Evolutionary conservation across 2,113 vertebrate species (phyloP).

Genomic region (Alexandromys fortis): DNA sequence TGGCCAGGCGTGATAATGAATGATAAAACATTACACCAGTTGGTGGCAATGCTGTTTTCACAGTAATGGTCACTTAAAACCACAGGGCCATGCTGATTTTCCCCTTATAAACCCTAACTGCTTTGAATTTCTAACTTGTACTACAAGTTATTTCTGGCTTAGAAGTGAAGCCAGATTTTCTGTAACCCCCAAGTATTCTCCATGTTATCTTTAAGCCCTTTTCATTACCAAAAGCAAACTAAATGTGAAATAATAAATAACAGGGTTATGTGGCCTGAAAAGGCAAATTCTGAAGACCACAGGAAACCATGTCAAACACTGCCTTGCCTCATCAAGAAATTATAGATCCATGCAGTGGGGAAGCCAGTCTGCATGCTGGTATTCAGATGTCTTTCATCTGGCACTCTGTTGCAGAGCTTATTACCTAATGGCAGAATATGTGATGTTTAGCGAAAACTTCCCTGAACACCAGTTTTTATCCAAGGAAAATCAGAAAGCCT

Average conservation of each 20-base stretch:
- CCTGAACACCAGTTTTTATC: conserved; percentile 73
- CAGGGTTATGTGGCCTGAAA: conserved; percentile 59
- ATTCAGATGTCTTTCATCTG: conserved; percentile 72
- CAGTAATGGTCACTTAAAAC: conserved; percentile 60
- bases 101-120: conserved; percentile 24
- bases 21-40: conserved; percentile 53
- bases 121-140: conserved; percentile 61
- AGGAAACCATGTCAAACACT: conserved; percentile 69
- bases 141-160: conserved; percentile 73
- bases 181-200: conserved; percentile 58
- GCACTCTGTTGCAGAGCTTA: conserved; percentile 67
- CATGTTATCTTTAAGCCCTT: conserved; percentile 75
- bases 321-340: conserved; percentile 70
- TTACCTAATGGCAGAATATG: conserved; percentile 80
- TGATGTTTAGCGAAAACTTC: conserved; percentile 79
- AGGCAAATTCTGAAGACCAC: conserved; percentile 58
- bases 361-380: conserved; percentile 37
- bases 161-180: conserved; percentile 65
- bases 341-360: conserved; percentile 54
- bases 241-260: conserved; percentile 74
- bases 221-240: conserved; percentile 61
- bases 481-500: conserved; percentile 74
- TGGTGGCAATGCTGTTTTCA: conserved; percentile 71
- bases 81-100: conserved; percentile 36
- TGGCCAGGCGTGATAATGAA: conserved; percentile 39